Base-by-base conservation (phyloP, 1,140 invertebrate genomes). In the Habropoda laboriosa region DNA sequence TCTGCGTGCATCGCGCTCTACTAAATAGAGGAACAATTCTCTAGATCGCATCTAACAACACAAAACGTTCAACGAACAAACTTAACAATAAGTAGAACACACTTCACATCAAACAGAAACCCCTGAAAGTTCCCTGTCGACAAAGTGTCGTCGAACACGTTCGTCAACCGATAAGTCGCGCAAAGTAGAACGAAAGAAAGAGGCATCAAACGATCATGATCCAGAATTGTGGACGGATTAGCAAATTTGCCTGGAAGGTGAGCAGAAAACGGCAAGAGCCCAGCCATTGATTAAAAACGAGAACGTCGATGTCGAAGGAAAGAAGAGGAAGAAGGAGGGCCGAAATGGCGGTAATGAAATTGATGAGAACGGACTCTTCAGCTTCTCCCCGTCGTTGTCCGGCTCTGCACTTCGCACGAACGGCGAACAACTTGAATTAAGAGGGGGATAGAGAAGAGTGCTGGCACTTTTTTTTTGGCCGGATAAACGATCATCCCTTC, bases 401-500 rank as follows among this genome's bases (percentile, higher is more conserved):
- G 27, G 12, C n/a, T n/a, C 7, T 8, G 67, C 42, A 53, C 55
- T 71, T 79, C 13, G 13, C 67, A 49, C 42, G 57, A 60, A 61
- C 53, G 35, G 32, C 40, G 64, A 68, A 49, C 66, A 60, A 58
- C 57, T 79, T 63, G 58, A 73, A 73, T 72, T 77, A 77, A 77
- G 53, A 63, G 53, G n/a, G 53, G 24, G 35, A 53, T 32, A 49
- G 51, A 16, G 13, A 13, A 30, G 16, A 47, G n/a, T 27, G 57
- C 47, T 38, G 21, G 57, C 12, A n/a, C 40, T 27, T 18, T 73
- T 79, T 79, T 79, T 79, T 27, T 18, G 16, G 16, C 42, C 27
- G 68, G 40, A 16, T 63, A 77, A 73, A 66, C 70, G 72, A 77
- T 81, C 73, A 70, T 75, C 64, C n/a, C 64, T 81, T 58, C 24